Evolutionary conservation across 1,140 invertebrate species (phyloP), one percentile per base, ranked within the genome.

Genomic region (Drosophila murphyi): DNA sequence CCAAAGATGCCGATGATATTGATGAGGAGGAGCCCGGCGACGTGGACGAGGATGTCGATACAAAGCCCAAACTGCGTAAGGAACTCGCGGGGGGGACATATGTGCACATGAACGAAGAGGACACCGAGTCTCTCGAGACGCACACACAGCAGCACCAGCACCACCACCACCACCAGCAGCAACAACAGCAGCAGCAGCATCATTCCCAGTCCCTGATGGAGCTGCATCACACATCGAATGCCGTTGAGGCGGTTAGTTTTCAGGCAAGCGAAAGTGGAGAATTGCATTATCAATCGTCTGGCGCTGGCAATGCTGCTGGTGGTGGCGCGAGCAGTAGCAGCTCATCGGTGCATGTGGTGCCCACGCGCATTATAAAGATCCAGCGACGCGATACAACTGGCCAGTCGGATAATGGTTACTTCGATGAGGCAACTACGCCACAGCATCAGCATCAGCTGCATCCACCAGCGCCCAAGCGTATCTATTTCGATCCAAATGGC

Each of bases 1-100:
- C 91, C 76, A 92, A 92, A 89, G 91, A 92, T 75, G 89, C 92
- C 37, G 91, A 92, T 5, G 91, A 92, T 54, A 87, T 87, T 8
- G 91, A 92, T 4, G 83, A 87, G 12, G 69, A 72, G 3, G 83
- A 87, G n/a, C 31, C 65, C 6, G 65, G 43, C 2, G 65, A 35
- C 2, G 57, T 69, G 0, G 72, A 74, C 0, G 85, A 89, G 3
- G 83, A 80, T 2, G 45, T 72, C 2, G 91, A 92, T 0, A 56
- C 76, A 5, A 92, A 91, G 43, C 82, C 88, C 47, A 92, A 92
- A 59, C 43, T 90, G 6, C 56, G 43, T 4, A 81, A 87, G 32
- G 82, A 87, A 10, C 62, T 86, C 0, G 72, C 34, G 0, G 74
- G 41, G n/a, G 63, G 70, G 6, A 67, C 80, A 0, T 77, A 80